Percentiles rank a stretch among this genome's conserved stretches.
phyloP scores from a whole-genome alignment of 2,113 vertebrate species.

The Lophotis ruficrista region DNA sequence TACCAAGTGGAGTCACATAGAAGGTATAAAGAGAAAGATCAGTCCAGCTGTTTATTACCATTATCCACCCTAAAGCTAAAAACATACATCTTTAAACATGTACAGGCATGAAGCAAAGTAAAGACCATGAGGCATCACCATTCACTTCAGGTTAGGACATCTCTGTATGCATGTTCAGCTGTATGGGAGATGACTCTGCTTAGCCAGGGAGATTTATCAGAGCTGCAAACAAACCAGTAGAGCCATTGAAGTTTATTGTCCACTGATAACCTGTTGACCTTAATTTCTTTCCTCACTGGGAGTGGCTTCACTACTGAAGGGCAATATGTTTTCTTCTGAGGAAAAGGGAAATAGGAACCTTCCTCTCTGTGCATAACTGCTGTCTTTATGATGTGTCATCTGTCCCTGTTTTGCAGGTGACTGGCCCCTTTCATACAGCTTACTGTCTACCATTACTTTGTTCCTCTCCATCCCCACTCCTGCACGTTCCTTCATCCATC shows the following conservation, averaged over 20 bases:
- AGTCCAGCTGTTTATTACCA: not conserved
- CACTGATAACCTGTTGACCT: not conserved
- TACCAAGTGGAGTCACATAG: not conserved
- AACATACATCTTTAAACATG: not conserved
- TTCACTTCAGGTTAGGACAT: not conserved
- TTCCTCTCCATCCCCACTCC: not conserved
- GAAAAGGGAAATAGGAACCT: not conserved
- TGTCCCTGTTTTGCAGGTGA: not conserved
- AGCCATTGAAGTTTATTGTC: not conserved
- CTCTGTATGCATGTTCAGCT: not conserved
- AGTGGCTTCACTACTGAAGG: not conserved
- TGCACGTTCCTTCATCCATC: accelerated
- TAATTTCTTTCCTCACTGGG: not conserved
- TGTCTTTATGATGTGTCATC: not conserved
- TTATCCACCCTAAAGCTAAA: not conserved
- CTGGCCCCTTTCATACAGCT: not conserved
- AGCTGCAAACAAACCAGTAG: not conserved
- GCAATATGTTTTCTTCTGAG: not conserved
- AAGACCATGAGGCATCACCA: not conserved
- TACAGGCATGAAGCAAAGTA: not conserved
- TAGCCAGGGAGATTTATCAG: not conserved
- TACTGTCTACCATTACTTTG: not conserved
- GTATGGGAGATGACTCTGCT: not conserved
- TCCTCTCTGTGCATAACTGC: not conserved
- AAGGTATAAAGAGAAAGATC: not conserved